Conservation (phyloP, 2,888 invertebrate genomes). For the Latrodectus elegans region DNA sequence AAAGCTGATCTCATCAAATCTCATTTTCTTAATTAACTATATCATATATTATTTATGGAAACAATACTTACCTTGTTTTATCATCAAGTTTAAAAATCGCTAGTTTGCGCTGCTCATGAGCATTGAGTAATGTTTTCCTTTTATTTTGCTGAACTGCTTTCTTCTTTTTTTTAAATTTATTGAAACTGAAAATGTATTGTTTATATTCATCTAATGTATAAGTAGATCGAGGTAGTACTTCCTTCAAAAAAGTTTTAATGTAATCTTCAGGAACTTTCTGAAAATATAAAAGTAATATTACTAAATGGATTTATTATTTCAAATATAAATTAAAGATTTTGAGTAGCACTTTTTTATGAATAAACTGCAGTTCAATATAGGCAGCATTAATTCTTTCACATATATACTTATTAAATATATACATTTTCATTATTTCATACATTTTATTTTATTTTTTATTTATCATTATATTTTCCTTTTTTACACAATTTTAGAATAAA, state of each 20-base stretch:
- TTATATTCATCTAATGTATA: conserved; percentile 32
- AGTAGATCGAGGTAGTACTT: conserved; percentile 14
- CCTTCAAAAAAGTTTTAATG: conserved; percentile 40
- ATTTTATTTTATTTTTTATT: too few species aligned
- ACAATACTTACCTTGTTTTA: conserved; percentile 37
- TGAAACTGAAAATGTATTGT: conserved; percentile 31
- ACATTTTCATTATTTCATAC: too few species aligned
- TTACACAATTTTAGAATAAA: too few species aligned
- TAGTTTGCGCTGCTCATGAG: conserved; percentile 37
- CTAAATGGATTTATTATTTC: too few species aligned
- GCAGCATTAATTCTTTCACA: too few species aligned
- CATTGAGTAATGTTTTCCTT: conserved; percentile 45
- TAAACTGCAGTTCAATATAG: too few species aligned
- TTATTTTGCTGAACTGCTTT: conserved; percentile 17
- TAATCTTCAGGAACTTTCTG: conserved; percentile 56
- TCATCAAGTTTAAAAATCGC: conserved; percentile 46
- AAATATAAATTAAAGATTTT: too few species aligned
- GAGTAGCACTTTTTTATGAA: too few species aligned
- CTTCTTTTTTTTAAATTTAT: conserved; percentile 47
- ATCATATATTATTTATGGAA: neutral
- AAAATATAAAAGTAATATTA: conserved; percentile 3
- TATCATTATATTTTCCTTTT: too few species aligned
- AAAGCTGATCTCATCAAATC: too few species aligned
- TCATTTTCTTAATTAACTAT: neutral
- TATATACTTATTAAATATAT: too few species aligned